These are phyloP conservation scores for Achroia grisella DNA, from an alignment of 1,140 invertebrate genomes.

Conservation along the genomic window DNA sequence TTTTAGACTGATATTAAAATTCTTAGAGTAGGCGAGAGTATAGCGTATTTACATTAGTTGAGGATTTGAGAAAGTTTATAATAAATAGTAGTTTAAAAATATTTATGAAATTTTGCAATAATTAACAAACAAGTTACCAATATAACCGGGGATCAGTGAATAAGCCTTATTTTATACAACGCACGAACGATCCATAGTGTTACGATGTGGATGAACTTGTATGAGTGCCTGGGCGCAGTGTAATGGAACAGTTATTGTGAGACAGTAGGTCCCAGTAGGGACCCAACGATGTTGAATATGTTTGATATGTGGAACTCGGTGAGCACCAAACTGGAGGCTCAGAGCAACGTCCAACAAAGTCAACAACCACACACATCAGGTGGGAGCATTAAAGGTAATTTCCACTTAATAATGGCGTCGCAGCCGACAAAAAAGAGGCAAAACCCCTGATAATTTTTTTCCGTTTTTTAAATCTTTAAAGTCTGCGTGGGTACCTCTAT, in stretches of 20 bases:
- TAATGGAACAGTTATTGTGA: slow-evolving; percentile 34
- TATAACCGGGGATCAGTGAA: slow-evolving; percentile 60
- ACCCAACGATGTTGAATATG: slow-evolving; percentile 78
- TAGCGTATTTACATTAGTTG: slow-evolving; percentile 73
- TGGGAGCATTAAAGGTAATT: slow-evolving; percentile 89
- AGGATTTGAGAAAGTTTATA: slow-evolving; percentile 72
- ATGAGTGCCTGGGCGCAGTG: slow-evolving; percentile 25
- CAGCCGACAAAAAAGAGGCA: too few relatives aligned
- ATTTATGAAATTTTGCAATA: slow-evolving; percentile 46
- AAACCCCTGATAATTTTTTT: too few relatives aligned
- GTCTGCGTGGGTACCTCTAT: too few relatives aligned
- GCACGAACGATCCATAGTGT: slow-evolving; percentile 58
- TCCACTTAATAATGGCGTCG: slow-evolving; percentile 36
- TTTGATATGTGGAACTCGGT: slow-evolving; percentile 92
- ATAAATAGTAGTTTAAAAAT: slow-evolving; percentile 23
- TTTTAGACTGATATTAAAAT: slow-evolving; percentile 72
- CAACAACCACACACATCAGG: slow-evolving; percentile 85
- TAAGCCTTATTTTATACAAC: slow-evolving; percentile 63
- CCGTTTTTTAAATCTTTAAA: too few relatives aligned
- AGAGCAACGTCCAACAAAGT: slow-evolving; percentile 77
- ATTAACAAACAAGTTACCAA: slow-evolving; percentile 47
- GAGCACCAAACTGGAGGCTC: slow-evolving; percentile 85
- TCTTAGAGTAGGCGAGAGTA: slow-evolving; percentile 53
- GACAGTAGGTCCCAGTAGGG: slow-evolving; percentile 32
- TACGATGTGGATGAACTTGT: slow-evolving; percentile 38